phyloP scores from a whole-genome alignment of 2,888 invertebrate genomes.

The Priocnemis perturbator region DNA sequence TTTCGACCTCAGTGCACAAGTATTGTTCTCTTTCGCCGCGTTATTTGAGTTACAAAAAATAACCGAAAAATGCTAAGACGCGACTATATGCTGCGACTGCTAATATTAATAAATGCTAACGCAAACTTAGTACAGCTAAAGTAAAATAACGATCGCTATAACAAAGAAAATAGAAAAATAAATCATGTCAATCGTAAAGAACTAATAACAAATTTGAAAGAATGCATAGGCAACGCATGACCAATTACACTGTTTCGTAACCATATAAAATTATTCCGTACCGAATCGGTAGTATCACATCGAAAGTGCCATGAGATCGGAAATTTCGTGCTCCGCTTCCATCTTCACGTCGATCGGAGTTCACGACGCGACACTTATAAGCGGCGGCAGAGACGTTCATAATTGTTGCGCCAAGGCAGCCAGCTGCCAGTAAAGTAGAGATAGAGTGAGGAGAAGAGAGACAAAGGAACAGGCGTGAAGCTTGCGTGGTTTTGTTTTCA shows the following conservation, averaged over 20 bases:
- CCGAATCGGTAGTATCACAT: too few relatives aligned
- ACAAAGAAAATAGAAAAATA: background rate
- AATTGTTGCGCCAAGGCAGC: slow-evolving; percentile 1
- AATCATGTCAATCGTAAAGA: background rate
- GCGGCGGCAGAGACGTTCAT: background rate
- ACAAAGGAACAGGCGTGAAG: slow-evolving; percentile 14
- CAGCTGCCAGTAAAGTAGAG: background rate
- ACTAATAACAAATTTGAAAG: background rate
- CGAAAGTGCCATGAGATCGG: too few relatives aligned
- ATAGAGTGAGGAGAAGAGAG: slow-evolving; percentile 9
- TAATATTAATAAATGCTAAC: too few relatives aligned
- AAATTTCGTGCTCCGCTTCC: too few relatives aligned
- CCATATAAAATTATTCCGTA: too few relatives aligned
- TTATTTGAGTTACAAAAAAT: background rate
- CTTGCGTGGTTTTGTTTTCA: slow-evolving; percentile 12
- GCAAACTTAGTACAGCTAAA: background rate
- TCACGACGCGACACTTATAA: too few relatives aligned
- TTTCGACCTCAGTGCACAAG: slow-evolving; percentile 6
- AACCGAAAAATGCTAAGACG: background rate
- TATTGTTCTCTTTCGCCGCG: too few relatives aligned
- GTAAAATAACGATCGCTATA: too few relatives aligned
- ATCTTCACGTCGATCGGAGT: too few relatives aligned
- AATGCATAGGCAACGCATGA: too few relatives aligned
- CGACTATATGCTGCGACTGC: too few relatives aligned
- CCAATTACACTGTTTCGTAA: too few relatives aligned